Percentiles rank a stretch among this genome's conserved stretches.
Conservation (phyloP, 2,888 invertebrate species). For the Apoda limacodes region DNA sequence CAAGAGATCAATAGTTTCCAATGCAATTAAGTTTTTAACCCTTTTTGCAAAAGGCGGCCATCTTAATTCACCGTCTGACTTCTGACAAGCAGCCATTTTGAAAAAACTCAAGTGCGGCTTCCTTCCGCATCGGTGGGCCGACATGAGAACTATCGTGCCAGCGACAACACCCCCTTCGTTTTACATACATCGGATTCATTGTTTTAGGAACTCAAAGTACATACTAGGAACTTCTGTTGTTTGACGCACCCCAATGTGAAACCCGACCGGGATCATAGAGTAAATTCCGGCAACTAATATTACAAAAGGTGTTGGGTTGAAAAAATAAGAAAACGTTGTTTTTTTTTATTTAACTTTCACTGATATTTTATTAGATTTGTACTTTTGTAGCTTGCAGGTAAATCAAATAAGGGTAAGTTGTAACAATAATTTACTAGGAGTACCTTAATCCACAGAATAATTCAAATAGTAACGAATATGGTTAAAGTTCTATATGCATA, state of each 20-base stretch:
- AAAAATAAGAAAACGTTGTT: no score
- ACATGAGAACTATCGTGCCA: slow-evolving; percentile 57
- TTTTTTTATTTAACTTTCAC: no score
- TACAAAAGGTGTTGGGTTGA: no score
- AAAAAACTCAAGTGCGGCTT: slow-evolving; percentile 65
- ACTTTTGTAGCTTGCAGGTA: no score
- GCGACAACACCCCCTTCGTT: slow-evolving; percentile 61
- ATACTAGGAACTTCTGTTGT: slow-evolving; percentile 58
- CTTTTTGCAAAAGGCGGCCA: slow-evolving; percentile 41
- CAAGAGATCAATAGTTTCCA: slow-evolving; percentile 22
- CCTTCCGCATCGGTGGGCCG: slow-evolving; percentile 62
- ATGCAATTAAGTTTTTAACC: slow-evolving; percentile 26
- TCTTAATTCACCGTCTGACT: slow-evolving; percentile 55
- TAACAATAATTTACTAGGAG: no score
- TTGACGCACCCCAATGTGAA: slow-evolving; percentile 38
- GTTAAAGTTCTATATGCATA: no score
- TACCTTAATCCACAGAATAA: no score
- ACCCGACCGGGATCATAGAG: no score
- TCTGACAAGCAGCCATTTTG: slow-evolving; percentile 65
- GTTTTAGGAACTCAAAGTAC: slow-evolving; percentile 53
- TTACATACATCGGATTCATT: slow-evolving; percentile 66
- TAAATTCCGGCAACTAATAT: no score
- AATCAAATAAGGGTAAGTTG: no score
- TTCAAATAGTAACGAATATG: no score
- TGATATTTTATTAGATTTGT: no score